Evolutionary conservation across 2,797 vertebrate species (phyloP).

Genomic region (Chrosomus eos): DNA sequence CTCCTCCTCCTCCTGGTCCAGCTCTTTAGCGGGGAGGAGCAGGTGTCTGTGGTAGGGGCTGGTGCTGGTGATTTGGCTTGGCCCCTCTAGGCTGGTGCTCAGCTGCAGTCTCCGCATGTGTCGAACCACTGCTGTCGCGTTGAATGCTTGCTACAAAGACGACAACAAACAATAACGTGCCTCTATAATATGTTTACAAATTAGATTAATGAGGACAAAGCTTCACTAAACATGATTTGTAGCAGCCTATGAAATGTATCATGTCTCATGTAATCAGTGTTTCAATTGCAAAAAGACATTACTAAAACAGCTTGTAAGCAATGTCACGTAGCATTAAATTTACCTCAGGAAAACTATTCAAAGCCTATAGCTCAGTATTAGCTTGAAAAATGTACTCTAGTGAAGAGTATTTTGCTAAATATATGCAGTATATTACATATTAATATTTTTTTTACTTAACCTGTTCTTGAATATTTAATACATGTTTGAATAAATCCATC

Average conservation of each 20-base stretch:
- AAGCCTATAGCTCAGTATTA: neutral
- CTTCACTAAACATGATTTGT: neutral
- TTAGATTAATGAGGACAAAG: neutral
- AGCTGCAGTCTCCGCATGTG: constrained; percentile 96
- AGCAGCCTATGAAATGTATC: neutral
- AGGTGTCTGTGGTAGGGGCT: constrained; percentile 81
- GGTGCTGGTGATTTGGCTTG: constrained; percentile 80
- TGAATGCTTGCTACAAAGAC: constrained; percentile 91
- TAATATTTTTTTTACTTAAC: neutral
- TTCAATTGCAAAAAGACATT: neutral
- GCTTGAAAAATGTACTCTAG: neutral
- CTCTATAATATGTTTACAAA: neutral
- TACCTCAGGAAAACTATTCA: neutral
- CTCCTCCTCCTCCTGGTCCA: constrained; percentile 78
- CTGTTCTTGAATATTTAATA: neutral
- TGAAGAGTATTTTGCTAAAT: neutral
- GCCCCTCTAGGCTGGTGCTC: constrained; percentile 89
- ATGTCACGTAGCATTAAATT: neutral
- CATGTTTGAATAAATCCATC: neutral
- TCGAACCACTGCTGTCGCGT: constrained; percentile 93
- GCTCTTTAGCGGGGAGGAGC: constrained; percentile 77
- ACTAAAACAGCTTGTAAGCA: neutral
- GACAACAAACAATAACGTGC: constrained; percentile 4
- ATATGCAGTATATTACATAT: neutral
- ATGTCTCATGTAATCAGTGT: neutral